Evolutionary conservation across 2,888 invertebrate genomes (phyloP), one percentile per base, ranked within the genome.

Genomic region (Chrysotoxum bicinctum): DNA sequence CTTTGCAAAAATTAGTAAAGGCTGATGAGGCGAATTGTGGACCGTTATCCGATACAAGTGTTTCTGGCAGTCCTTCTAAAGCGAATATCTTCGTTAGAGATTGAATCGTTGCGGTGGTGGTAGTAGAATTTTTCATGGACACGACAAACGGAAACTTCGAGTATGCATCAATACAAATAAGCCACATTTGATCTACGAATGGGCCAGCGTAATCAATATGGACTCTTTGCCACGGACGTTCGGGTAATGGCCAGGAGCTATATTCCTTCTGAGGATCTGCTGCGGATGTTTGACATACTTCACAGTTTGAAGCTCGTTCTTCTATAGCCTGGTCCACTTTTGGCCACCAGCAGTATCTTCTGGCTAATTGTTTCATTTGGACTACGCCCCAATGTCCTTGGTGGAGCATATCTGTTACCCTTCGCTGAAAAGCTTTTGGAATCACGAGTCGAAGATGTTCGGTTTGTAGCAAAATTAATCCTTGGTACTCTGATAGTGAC

Each of bases 1-100:
- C 48, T n/a, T 58, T 73, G 35, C 88, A 87, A 84, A 89, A 88
- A 8, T 52, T 12, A 70, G 87, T 54, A 58, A 89, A 87, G 30
- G 88, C 77, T 23, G 32, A 43, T 26, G 30, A 30, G 5, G 30
- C 30, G 30, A 30, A 30, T 30, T 30, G 30, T 30, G 30, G 88
- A 87, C 87, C 87, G 62, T 89, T 89, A 66, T 89, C 88, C 3
- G 87, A 87, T 3, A 88, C 88, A 5, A 88, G 54, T n/a, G n/a
- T n/a, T n/a, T n/a, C n/a, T n/a, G n/a, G n/a, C n/a, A n/a, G n/a
- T n/a, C n/a, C n/a, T n/a, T 54, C 19, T 21, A 58, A 23, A 21
- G 58, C 48, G 21, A 58, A 73, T 48, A 73, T 73, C 3, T 26
- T 10, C 8, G 26, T 60, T 50, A 52, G 40, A 8, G 14, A 10